These are phyloP conservation scores for Rallus limicola DNA, from an alignment of 2,113 vertebrate species.

Conservation along the genomic window DNA sequence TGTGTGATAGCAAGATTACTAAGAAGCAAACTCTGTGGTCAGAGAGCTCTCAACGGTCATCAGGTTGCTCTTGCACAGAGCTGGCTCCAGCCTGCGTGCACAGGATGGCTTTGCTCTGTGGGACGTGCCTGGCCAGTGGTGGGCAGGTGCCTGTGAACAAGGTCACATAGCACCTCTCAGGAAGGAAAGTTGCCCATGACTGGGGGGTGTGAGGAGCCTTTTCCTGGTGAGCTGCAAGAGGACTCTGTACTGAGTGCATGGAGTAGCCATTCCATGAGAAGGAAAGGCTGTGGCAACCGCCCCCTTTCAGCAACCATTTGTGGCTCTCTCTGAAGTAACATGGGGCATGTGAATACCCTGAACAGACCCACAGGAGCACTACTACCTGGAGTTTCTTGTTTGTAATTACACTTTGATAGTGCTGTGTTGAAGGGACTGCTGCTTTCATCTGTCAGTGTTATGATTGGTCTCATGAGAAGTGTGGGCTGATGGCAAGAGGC, in stretches of 20 bases:
- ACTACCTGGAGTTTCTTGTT: neutral
- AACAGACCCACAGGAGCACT: neutral
- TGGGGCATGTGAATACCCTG: neutral
- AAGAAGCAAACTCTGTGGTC: neutral
- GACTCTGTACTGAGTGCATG: neutral
- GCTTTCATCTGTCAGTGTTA: neutral
- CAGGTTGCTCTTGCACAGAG: neutral
- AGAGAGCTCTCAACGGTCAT: neutral
- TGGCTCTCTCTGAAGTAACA: neutral
- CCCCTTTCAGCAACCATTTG: neutral
- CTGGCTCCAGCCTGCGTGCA: neutral
- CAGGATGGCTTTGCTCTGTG: rapidly evolving
- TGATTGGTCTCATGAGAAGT: neutral
- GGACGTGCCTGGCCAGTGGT: neutral
- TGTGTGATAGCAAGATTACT: neutral
- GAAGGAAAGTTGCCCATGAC: neutral
- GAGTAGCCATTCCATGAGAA: neutral
- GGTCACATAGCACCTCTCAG: neutral
- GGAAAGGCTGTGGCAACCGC: neutral
- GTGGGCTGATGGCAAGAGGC: neutral
- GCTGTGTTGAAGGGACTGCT: neutral
- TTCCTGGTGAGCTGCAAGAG: neutral
- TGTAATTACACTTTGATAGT: neutral
- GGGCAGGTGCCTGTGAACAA: neutral
- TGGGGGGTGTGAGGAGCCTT: neutral